phyloP scores from a whole-genome alignment of 2,888 invertebrate species.

The Agrochola macilenta region DNA sequence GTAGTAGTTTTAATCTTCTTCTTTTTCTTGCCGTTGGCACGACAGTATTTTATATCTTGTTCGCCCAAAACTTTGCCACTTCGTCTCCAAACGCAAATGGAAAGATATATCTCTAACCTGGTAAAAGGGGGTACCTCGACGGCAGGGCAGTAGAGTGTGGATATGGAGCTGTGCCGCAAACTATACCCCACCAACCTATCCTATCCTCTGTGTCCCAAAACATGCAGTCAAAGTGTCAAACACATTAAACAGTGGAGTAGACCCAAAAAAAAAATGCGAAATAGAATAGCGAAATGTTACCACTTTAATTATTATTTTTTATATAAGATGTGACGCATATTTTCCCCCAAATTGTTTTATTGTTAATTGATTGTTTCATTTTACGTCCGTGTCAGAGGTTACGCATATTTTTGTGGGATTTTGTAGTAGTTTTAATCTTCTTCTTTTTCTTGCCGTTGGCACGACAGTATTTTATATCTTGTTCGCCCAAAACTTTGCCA shows the following conservation, averaged over 20 bases:
- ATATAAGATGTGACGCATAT: too few relatives aligned
- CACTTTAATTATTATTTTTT: too few relatives aligned
- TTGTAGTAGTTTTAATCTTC: neutral
- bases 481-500: neutral
- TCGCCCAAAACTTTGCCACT: neutral
- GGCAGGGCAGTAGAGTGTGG: neutral
- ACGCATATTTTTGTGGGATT: neutral
- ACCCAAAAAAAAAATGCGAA: too few relatives aligned
- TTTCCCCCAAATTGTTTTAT: too few relatives aligned
- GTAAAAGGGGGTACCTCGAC: neutral
- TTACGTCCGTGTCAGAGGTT: neutral
- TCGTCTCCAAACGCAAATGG: too few relatives aligned
- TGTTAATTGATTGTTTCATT: slow-evolving; percentile 17
- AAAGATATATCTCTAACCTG: too few relatives aligned
- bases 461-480: neutral
- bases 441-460: neutral
- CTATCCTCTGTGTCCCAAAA: neutral
- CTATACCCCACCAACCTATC: neutral
- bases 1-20: neutral
- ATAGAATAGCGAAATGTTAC: too few relatives aligned
- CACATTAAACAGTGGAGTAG: neutral
- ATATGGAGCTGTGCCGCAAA: neutral
- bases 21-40: neutral
- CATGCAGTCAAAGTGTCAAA: neutral
- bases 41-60: neutral